Evolutionary conservation across 2,113 vertebrate genomes (phyloP).

Genomic region (Empidonax traillii): DNA sequence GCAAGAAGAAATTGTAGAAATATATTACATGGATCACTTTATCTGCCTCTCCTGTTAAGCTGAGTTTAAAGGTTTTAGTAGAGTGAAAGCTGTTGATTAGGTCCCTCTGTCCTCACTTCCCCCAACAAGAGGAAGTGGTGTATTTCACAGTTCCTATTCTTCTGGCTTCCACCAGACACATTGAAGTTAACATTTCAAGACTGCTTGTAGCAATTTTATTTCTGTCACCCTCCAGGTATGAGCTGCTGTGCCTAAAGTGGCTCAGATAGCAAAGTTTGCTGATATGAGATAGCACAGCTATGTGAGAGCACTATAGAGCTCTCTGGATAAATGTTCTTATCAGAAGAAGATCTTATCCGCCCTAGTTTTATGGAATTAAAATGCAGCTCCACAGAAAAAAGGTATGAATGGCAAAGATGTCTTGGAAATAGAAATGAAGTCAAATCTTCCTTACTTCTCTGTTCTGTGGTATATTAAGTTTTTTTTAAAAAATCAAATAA

Average conservation of each 20-base stretch:
- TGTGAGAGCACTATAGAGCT: background rate
- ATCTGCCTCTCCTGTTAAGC: background rate
- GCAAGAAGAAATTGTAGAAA: background rate
- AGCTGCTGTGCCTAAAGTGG: background rate
- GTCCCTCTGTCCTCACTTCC: background rate
- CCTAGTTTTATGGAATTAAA: background rate
- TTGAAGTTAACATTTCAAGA: background rate
- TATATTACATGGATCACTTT: background rate
- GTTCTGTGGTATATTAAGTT: background rate
- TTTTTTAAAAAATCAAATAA: background rate
- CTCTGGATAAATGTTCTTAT: background rate
- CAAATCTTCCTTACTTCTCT: background rate
- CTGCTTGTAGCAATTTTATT: background rate
- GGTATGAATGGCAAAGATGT: background rate
- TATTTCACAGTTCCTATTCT: background rate
- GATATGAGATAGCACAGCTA: background rate
- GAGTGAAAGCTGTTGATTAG: background rate
- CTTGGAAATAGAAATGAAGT: background rate
- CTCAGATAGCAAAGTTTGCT: background rate
- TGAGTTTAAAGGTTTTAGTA: background rate
- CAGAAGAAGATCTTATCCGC: no score
- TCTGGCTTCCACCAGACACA: background rate
- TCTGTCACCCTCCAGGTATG: background rate
- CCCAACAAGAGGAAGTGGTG: background rate
- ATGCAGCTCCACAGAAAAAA: background rate